Conservation (phyloP, 2,797 vertebrate genomes). For the Ambastaia sidthimunki region DNA sequence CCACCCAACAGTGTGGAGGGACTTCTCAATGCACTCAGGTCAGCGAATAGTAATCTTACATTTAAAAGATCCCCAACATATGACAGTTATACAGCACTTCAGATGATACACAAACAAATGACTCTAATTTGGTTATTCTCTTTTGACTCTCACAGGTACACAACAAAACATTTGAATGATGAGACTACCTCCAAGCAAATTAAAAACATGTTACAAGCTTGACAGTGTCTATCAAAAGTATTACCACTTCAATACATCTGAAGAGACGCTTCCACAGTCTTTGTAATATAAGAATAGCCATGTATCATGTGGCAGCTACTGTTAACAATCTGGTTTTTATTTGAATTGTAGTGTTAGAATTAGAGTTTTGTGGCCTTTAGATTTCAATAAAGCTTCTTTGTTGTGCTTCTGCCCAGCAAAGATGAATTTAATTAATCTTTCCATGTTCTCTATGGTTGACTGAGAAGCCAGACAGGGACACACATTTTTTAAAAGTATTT, state of each 20-base stretch:
- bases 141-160: constrained; percentile 83
- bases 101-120: not conserved
- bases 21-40: constrained; percentile 98
- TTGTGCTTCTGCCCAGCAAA: not conserved
- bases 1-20: constrained; percentile 96
- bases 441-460: constrained; percentile 29
- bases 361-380: constrained; percentile 85
- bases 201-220: constrained; percentile 89
- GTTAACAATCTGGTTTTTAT: constrained; percentile 57
- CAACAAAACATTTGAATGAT: constrained; percentile 98
- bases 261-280: constrained; percentile 25
- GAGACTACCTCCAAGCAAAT: constrained; percentile 99
- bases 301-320: constrained; percentile 86
- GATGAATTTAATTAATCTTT: constrained; percentile 12
- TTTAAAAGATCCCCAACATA: not conserved
- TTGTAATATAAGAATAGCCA: constrained; percentile 76
- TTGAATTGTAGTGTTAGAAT: constrained; percentile 59
- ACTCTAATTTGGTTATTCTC: not conserved
- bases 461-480: constrained; percentile 24
- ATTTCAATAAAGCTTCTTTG: constrained; percentile 25
- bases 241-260: not conserved
- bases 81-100: not conserved
- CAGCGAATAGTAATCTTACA: constrained; percentile 25
- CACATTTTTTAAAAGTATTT: constrained; percentile 17
- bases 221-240: constrained; percentile 64